phyloP scores from a whole-genome alignment of 2,888 invertebrate species.

The Mythimna albipuncta region DNA sequence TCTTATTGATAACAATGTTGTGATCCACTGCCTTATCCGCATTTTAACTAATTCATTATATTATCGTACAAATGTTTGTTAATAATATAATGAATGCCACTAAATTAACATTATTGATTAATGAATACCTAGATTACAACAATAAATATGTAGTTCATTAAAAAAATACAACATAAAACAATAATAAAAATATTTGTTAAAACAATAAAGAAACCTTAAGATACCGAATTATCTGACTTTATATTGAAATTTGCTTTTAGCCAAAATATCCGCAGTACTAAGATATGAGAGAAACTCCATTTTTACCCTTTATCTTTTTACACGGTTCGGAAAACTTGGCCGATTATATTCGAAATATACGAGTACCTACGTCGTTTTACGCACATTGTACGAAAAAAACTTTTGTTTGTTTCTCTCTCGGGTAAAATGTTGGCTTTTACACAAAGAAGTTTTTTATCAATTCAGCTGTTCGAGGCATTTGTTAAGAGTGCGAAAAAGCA shows the following conservation, averaged over 20 bases:
- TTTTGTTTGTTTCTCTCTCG: not conserved
- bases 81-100: no score
- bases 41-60: no score
- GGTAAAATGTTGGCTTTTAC: constrained; percentile 2
- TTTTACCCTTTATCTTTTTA: not conserved
- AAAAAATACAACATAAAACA: no score
- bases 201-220: not conserved
- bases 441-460: constrained; percentile 8
- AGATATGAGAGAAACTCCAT: not conserved
- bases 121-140: no score
- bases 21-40: no score
- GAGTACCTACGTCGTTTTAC: constrained; percentile 8
- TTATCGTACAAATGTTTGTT: no score
- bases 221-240: constrained; percentile 1
- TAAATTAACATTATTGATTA: no score
- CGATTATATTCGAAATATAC: constrained; percentile 27
- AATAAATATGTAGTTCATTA: no score
- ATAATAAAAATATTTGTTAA: no score
- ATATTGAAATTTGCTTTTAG: not conserved
- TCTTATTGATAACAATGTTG: no score
- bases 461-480: not conserved
- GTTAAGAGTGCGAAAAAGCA: not conserved
- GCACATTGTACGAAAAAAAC: constrained; percentile 10
- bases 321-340: constrained; percentile 14
- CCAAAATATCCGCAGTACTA: not conserved